Base-by-base conservation (phyloP, 2,888 invertebrate species). In the Corythucha ciliata region DNA sequence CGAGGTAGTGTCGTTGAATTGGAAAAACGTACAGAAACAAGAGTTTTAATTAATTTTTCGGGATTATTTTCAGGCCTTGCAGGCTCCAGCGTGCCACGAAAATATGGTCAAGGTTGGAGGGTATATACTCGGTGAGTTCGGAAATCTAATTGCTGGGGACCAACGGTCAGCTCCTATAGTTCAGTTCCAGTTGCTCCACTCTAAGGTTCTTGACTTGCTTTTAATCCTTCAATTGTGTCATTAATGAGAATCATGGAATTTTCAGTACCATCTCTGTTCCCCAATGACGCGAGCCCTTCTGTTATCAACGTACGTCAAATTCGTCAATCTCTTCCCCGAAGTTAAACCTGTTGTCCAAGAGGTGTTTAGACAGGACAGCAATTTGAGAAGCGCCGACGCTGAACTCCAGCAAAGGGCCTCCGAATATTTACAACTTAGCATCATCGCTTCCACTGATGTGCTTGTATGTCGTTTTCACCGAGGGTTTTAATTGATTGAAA, bases 81-180 rank as follows among this genome's bases (percentile, higher is more conserved):
- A 98, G 74, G 96, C 96, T 26, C 96, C 97, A 18, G 97, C 98
- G 22, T 99, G 98, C 66, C 98, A 98, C 69, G 98, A 99, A 72
- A 99, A 99, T 69, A 98, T 99, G 98, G 97, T 98, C 1, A 99
- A 98, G 79, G 98, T 98, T 49, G 97, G 97, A 55, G 98, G 97
- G 48, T 98, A 98, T 65, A 97, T 99, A 63, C 77, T 98, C 55
- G 98, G 98, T 56, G 97, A 98, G 72, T 98, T 98, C 72, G 98
- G 98, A 48, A 99, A 99, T 73, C 77, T 99, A 55, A 98, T 98
- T 68, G 98, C 98, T 62, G 98, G 98, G 14, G 98, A 98, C 70
- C 88, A 91, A 55, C 78, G 97, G 53, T 98, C 97, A 40, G 93
- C 96, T 50, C 97, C 98, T 7, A 76, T 85, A 64, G 92, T 98